phyloP scores from a whole-genome alignment of 2,797 vertebrate species.

The Neomorphus geoffroyi region DNA sequence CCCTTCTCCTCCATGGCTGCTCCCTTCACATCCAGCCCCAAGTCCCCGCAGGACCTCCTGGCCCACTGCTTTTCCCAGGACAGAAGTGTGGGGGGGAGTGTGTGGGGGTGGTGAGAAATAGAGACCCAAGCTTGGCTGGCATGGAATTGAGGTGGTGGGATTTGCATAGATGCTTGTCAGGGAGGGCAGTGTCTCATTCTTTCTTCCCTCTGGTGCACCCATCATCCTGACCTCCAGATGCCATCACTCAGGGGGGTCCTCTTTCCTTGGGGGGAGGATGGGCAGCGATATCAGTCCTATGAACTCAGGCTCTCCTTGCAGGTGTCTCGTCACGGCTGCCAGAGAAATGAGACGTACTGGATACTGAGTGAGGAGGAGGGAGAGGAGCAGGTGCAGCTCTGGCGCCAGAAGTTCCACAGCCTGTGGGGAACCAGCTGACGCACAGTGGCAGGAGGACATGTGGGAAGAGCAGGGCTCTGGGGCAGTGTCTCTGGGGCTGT shows the following conservation, averaged over 20 bases:
- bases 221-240: neutral
- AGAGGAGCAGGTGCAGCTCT: conserved; percentile 53
- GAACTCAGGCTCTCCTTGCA: neutral
- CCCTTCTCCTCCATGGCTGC: neutral
- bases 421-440: conserved; percentile 12
- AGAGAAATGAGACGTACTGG: neutral
- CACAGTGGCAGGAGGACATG: rapidly evolving
- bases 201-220: neutral
- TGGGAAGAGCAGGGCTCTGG: rapidly evolving
- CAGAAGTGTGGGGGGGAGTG: neutral
- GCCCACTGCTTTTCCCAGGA: neutral
- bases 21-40: neutral
- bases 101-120: neutral
- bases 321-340: conserved; percentile 60
- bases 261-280: neutral
- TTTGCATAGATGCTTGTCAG: rapidly evolving
- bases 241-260: neutral
- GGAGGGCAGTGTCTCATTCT: neutral
- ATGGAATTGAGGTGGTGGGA: neutral
- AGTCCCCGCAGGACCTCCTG: neutral
- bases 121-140: neutral
- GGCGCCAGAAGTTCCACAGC: conserved; percentile 64
- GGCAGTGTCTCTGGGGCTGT: neutral
- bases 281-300: neutral
- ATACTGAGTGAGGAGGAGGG: conserved; percentile 63